phyloP scores from a whole-genome alignment of 2,888 invertebrate genomes.

The Zygothrica quintamaculata region DNA sequence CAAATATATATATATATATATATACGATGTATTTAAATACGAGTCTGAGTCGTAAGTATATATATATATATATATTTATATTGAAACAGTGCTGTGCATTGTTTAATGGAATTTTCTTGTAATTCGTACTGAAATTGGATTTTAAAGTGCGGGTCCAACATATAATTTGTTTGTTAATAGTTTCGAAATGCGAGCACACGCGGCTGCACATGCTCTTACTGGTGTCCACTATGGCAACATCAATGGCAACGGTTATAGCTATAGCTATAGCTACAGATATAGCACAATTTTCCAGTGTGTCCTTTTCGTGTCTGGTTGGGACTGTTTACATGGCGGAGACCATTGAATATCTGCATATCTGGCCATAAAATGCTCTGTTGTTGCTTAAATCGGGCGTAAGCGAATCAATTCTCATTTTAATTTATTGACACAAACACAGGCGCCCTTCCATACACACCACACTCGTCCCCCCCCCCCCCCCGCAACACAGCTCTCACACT shows the following conservation, averaged over 20 bases:
- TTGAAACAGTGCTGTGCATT: conserved; percentile 45
- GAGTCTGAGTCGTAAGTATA: conserved; percentile 4
- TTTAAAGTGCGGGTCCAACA: conserved; percentile 81
- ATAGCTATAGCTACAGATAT: conserved; percentile 7
- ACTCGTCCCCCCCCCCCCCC: conserved; percentile 5
- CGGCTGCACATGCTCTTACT: conserved; percentile 45
- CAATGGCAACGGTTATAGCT: background rate
- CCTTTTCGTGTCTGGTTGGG: conserved; percentile 40
- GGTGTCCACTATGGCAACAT: conserved; percentile 10
- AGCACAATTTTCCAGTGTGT: too few relatives aligned
- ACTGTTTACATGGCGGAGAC: conserved; percentile 56
- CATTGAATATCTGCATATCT: conserved; percentile 55
- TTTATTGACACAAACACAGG: conserved; percentile 74
- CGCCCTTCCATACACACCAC: conserved; percentile 32
- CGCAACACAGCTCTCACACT: conserved; percentile 3
- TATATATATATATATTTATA: conserved; percentile 6
- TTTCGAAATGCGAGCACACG: conserved; percentile 67
- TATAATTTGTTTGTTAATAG: conserved; percentile 81
- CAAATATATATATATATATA: conserved; percentile 1
- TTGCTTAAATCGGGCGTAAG: conserved; percentile 79
- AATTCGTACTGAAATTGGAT: conserved; percentile 76
- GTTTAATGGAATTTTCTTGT: conserved; percentile 81
- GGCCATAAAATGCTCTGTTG: conserved; percentile 73
- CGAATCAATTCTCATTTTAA: conserved; percentile 79
- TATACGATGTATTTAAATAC: conserved; percentile 2